phyloP scores from a whole-genome alignment of 2,797 vertebrate species.

The Eulemur rubriventer region DNA sequence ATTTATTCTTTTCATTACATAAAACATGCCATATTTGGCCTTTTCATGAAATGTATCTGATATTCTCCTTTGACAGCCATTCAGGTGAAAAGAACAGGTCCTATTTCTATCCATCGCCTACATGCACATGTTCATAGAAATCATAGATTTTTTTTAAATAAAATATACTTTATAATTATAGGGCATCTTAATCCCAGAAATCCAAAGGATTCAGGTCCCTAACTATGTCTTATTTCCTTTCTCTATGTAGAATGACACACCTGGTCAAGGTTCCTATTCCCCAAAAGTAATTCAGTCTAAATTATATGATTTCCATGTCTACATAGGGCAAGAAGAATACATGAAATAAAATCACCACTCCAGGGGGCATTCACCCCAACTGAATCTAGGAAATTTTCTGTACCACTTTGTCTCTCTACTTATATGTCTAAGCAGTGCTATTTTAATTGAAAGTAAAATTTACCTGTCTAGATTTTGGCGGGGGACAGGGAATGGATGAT shows the following conservation, averaged over 20 bases:
- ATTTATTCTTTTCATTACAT: conserved; percentile 70
- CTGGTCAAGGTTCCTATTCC: neutral
- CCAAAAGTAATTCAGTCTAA: neutral
- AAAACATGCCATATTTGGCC: conserved; percentile 61
- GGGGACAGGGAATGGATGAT: neutral
- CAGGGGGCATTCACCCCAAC: neutral
- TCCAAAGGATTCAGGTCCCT: neutral
- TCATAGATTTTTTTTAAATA: neutral
- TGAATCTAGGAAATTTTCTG: neutral
- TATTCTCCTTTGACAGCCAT: conserved; percentile 69
- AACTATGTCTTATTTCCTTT: neutral
- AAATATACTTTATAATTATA: conserved; percentile 12
- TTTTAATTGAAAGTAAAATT: neutral
- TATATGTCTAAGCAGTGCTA: neutral
- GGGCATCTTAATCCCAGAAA: neutral
- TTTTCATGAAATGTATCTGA: conserved; percentile 68
- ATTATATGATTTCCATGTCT: neutral
- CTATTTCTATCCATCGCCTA: conserved; percentile 34
- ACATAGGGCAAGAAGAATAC: neutral
- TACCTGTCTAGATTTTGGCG: neutral
- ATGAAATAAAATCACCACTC: neutral
- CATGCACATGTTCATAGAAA: conserved; percentile 50
- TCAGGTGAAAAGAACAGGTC: conserved; percentile 69
- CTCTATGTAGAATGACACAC: neutral
- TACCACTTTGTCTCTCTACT: neutral